A percentile compares a stretch with the other conserved stretches of the same genome.
These are phyloP conservation scores for Myotis myotis DNA, from an alignment of 2,797 vertebrate genomes.

Conservation along the genomic window DNA sequence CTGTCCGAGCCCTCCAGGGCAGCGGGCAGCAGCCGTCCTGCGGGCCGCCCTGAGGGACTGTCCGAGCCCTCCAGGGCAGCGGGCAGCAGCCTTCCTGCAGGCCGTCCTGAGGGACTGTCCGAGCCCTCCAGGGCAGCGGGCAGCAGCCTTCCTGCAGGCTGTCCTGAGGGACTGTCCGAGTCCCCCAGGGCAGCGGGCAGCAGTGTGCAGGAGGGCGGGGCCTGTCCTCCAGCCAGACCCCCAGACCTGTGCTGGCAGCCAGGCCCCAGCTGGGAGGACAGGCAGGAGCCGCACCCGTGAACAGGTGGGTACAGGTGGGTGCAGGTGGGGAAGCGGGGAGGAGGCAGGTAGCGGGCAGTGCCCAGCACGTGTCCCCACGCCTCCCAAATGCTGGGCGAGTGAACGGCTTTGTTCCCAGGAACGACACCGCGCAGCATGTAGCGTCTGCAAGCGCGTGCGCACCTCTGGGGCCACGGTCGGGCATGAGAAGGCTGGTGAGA, in stretches of 20 bases:
- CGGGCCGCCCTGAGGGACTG: not conserved
- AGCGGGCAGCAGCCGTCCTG: too few relatives aligned
- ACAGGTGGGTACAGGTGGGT: too few relatives aligned
- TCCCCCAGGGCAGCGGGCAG: not conserved
- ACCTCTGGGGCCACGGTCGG: not conserved
- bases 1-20: not conserved
- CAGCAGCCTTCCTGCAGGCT: too few relatives aligned
- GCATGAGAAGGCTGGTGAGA: not conserved
- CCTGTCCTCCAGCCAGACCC: too few relatives aligned
- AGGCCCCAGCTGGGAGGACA: not conserved
- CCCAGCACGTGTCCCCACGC: not conserved
- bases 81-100: too few relatives aligned
- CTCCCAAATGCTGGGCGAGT: too few relatives aligned
- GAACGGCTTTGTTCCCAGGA: not conserved
- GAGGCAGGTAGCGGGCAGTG: rapidly evolving
- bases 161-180: not conserved
- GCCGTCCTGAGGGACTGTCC: not conserved
- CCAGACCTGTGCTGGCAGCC: not conserved
- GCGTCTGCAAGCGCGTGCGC: not conserved
- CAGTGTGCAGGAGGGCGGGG: too few relatives aligned
- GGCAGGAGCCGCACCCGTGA: too few relatives aligned
- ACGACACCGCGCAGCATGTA: not conserved
- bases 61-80: too few relatives aligned
- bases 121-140: too few relatives aligned
- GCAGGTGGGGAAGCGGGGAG: rapidly evolving